Conservation (phyloP, 2,888 invertebrate species). For the Drosophila cyrtoloma region DNA sequence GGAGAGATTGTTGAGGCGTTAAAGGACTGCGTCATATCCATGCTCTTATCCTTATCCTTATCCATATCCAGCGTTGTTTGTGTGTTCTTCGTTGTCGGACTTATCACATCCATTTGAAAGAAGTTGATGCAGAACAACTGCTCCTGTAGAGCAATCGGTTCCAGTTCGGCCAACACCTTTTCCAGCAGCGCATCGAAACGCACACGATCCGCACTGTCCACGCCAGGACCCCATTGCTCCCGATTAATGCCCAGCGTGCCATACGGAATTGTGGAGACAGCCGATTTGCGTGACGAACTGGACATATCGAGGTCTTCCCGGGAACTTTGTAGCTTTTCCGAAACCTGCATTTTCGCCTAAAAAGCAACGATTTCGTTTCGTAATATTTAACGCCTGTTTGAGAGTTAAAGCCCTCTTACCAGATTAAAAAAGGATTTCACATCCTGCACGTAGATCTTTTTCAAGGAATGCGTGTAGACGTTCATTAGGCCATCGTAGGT, state of each 20-base stretch:
- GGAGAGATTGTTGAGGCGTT: conserved; percentile 59
- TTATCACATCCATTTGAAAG: conserved; percentile 92
- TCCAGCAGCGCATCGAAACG: conserved; percentile 91
- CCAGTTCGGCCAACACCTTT: conserved; percentile 94
- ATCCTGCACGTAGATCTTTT: conserved; percentile 95
- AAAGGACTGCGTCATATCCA: conserved; percentile 80
- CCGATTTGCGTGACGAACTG: conserved; percentile 84
- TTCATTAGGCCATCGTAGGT: conserved; percentile 92
- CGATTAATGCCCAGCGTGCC: conserved; percentile 88
- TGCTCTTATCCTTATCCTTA: conserved; percentile 82
- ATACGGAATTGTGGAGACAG: conserved; percentile 83
- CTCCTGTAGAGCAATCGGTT: conserved; percentile 96
- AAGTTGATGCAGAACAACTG: conserved; percentile 97
- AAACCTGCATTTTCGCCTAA: conserved; percentile 84
- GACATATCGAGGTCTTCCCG: conserved; percentile 85
- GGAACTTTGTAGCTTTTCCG: conserved; percentile 83
- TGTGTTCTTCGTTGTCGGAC: conserved; percentile 87
- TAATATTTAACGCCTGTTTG: not conserved
- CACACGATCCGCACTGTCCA: conserved; percentile 87
- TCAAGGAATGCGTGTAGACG: conserved; percentile 93
- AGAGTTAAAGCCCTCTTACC: conserved; percentile 48
- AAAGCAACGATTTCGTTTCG: not conserved
- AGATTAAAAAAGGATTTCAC: conserved; percentile 86
- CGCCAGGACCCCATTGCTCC: conserved; percentile 88
- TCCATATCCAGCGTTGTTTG: conserved; percentile 87